Evolutionary conservation across 2,113 vertebrate species (phyloP).

Genomic region (Recurvirostra avosetta): DNA sequence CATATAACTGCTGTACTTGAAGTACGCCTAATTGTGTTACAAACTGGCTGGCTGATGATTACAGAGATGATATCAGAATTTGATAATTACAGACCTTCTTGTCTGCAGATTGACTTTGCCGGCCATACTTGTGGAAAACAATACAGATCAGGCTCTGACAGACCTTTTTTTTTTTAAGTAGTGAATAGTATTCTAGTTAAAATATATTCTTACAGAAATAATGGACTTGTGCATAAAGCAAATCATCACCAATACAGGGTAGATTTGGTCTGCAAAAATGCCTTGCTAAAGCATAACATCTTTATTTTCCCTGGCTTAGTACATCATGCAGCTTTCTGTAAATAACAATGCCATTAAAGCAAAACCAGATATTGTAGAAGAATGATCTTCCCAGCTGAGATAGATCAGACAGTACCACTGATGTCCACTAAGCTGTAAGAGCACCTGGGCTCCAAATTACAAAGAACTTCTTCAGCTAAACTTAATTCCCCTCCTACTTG

Average conservation of each 20-base stretch:
- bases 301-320: neutral
- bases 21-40: neutral
- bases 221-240: neutral
- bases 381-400: neutral
- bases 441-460: neutral
- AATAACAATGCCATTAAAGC: neutral
- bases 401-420: neutral
- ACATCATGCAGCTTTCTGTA: neutral
- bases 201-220: neutral
- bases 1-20: neutral
- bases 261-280: neutral
- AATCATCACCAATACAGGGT: neutral
- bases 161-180: neutral
- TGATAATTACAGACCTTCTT: neutral
- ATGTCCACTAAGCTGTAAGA: neutral
- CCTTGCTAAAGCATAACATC: neutral
- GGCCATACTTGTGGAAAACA: neutral
- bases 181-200: neutral
- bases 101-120: neutral
- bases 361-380: neutral
- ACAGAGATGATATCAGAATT: too few relatives aligned
- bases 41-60: neutral
- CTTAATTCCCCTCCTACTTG: neutral
- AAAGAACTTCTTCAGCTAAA: neutral
- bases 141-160: neutral